Percentiles rank a stretch among this genome's conserved stretches.
These are phyloP conservation scores for Zygothrica quintamaculata DNA, from an alignment of 2,888 invertebrate species.

Conservation along the genomic window DNA sequence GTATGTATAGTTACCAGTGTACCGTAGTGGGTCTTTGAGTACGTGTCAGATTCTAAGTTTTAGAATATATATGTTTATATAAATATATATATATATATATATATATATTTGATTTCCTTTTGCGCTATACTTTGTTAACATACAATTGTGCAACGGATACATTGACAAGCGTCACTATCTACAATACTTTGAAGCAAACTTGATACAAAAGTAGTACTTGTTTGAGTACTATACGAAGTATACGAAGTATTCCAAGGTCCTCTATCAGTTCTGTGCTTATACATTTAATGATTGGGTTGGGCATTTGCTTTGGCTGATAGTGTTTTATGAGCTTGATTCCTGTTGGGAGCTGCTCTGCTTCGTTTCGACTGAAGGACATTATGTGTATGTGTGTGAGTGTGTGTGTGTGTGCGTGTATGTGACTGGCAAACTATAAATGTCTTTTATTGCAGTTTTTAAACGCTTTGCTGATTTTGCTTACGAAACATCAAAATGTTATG, in stretches of 20 bases:
- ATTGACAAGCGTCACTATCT: neutral
- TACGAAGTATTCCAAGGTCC: constrained; percentile 20
- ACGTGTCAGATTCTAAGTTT: too few species aligned
- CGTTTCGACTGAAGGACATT: constrained; percentile 59
- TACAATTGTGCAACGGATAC: too few species aligned
- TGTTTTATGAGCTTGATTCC: constrained; percentile 58
- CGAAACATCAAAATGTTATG: constrained; percentile 64
- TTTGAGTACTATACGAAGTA: too few species aligned
- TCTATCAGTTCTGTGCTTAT: constrained; percentile 22
- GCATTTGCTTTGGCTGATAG: constrained; percentile 56
- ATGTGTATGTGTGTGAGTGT: too few species aligned
- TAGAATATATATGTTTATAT: too few species aligned
- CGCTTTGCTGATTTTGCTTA: constrained; percentile 76
- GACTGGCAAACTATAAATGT: constrained; percentile 69
- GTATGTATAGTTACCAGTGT: too few species aligned
- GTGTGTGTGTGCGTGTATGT: too few species aligned
- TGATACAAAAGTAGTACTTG: constrained; percentile 12
- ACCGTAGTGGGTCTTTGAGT: too few species aligned
- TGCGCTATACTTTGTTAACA: too few species aligned
- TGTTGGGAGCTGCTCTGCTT: constrained; percentile 31
- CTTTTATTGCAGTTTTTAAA: constrained; percentile 77
- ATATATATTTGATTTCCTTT: too few species aligned
- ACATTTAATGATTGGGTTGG: constrained; percentile 59
- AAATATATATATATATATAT: too few species aligned
- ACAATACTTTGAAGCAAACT: constrained; percentile 1